Evolutionary conservation across 2,113 vertebrate species (phyloP).

Genomic region (Equus przewalskii): DNA sequence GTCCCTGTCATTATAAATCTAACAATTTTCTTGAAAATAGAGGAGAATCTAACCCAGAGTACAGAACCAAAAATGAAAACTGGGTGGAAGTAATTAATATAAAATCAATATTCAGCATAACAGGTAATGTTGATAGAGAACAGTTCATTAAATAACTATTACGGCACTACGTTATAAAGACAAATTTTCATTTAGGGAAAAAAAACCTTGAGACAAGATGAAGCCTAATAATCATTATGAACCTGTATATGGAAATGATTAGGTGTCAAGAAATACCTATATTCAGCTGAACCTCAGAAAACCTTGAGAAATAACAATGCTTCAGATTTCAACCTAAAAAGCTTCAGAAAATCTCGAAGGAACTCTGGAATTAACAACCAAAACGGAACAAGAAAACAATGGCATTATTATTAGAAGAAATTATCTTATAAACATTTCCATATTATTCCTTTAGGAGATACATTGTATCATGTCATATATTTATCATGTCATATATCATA

Average conservation of each 20-base stretch:
- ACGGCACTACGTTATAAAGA: background rate
- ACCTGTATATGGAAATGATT: background rate
- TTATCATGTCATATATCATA: background rate
- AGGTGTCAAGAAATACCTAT: background rate
- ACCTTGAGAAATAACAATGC: background rate
- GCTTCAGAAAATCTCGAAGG: conserved; percentile 15
- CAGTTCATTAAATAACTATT: background rate
- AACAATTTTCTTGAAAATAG: background rate
- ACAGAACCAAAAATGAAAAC: background rate
- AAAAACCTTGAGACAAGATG: background rate
- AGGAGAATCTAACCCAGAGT: background rate
- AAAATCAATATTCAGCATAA: background rate
- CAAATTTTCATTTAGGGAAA: conserved; percentile 35
- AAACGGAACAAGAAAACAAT: conserved; percentile 30
- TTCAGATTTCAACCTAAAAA: conserved; percentile 42
- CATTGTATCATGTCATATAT: background rate
- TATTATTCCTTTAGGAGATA: background rate
- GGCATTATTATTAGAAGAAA: background rate
- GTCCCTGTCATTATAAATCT: background rate
- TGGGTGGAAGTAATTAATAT: background rate
- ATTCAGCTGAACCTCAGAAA: background rate
- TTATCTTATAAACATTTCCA: background rate
- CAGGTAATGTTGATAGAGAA: background rate
- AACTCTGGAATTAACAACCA: conserved; percentile 9
- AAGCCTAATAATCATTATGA: background rate